These are phyloP conservation scores for Halcyon malimbica DNA, from an alignment of 2,113 vertebrate genomes.

Conservation along the genomic window DNA sequence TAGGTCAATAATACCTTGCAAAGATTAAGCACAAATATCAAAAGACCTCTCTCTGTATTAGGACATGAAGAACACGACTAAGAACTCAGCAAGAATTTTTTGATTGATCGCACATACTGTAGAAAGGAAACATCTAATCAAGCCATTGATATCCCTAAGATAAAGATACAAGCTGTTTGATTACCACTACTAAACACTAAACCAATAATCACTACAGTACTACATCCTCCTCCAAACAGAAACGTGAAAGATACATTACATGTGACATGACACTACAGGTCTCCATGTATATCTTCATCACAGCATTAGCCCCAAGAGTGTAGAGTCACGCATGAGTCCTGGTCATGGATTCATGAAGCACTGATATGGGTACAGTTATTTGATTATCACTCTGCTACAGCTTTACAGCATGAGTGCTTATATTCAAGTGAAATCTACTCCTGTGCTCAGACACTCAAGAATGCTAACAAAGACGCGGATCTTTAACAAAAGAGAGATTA, in stretches of 20 bases:
- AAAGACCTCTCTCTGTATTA: background rate
- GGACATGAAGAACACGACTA: background rate
- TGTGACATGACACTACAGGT: background rate
- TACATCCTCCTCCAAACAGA: background rate
- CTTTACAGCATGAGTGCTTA: background rate
- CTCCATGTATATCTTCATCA: background rate
- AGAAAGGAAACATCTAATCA: background rate
- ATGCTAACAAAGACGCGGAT: background rate
- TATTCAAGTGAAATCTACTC: background rate
- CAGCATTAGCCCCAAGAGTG: background rate
- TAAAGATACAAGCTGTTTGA: background rate
- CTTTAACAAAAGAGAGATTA: background rate
- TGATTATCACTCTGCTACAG: background rate
- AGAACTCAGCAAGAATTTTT: background rate
- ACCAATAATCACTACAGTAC: background rate
- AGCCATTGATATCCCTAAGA: background rate
- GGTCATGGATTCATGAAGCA: background rate
- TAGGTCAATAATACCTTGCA: background rate
- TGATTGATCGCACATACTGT: background rate
- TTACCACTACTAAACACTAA: background rate
- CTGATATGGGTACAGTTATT: accelerated
- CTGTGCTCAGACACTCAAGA: background rate
- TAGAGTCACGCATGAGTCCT: background rate
- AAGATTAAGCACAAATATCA: constrained; percentile 14
- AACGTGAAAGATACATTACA: background rate